These are phyloP conservation scores for Typhlomys cinereus DNA, from an alignment of 2,113 vertebrate species.

Conservation along the genomic window DNA sequence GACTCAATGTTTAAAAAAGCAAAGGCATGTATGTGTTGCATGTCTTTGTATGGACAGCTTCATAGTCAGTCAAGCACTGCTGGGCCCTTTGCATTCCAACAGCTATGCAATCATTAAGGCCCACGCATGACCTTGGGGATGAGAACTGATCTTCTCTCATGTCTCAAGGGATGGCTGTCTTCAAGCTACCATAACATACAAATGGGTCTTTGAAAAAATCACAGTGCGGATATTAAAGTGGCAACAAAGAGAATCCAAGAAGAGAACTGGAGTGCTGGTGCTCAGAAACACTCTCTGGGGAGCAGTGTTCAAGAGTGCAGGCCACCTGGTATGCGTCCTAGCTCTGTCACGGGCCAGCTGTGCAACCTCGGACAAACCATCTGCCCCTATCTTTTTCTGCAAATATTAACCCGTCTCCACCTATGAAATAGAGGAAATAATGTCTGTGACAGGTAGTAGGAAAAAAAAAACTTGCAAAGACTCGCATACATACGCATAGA, in stretches of 20 bases:
- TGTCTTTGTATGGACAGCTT: neutral
- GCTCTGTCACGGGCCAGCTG: neutral
- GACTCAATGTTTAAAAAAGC: neutral
- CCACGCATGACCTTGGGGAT: neutral
- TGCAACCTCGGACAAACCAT: neutral
- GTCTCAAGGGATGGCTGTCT: neutral
- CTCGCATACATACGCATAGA: neutral
- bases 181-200: neutral
- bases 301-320: neutral
- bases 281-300: neutral
- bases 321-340: neutral
- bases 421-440: neutral
- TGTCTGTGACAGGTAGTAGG: neutral
- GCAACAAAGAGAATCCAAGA: neutral
- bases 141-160: neutral
- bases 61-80: neutral
- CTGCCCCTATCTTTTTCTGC: neutral
- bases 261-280: neutral
- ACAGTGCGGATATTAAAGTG: neutral
- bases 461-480: neutral
- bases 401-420: neutral
- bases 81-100: neutral
- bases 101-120: neutral
- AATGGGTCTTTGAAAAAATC: neutral
- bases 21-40: neutral